Base-by-base conservation (phyloP, 1,140 invertebrate species). In the Drosophila punjabiensis region DNA sequence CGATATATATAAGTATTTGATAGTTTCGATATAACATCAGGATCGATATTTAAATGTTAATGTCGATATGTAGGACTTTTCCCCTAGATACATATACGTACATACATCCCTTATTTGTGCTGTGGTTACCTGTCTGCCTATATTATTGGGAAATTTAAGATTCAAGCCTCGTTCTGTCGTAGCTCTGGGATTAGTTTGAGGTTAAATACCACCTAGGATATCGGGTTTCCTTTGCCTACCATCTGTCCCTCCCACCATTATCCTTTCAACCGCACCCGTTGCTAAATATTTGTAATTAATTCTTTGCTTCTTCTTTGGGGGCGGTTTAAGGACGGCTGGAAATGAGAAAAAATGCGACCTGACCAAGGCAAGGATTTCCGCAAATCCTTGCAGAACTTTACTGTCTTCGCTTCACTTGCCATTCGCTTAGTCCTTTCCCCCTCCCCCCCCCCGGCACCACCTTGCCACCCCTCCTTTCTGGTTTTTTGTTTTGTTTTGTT, bases 371-470 rank as follows among this genome's bases (percentile, higher is more conserved):
- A 66, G 48, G 62, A 48, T 43, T 55, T 56, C 24, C 64, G 37
- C 18, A 37, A 55, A 56, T 71, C 64, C 67, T 50, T 52, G 28
- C 66, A 28, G 41, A 48, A 64, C 50, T 75, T 75, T 48, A 64
- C 50, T 64, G 59, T 43, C 59, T 76, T 69, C 55, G 63, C 63
- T 52, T 67, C 53, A 65, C 53, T 58, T 62, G 56, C 41, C 48
- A 43, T 39, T 77, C 53, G 45, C 24, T 24, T 45, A 28, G 28
- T 65, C 35, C 35, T 18, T 13, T 30, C 28, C 39, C 28, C 35
- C 28, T 33, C 28, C 2, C 35, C 28, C 39, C 28, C 35, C 28
- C 39, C 28, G 3, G 14, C n/a, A n/a, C 20, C 37, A 8, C 35
- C 41, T 28, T 50, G 28, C 24, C 16, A 16, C 14, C 2, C n/a